These are phyloP conservation scores for Morbakka virulenta DNA, from an alignment of 30 jellyfish, hydroid and myxozoan genomes.

Conservation along the genomic window DNA sequence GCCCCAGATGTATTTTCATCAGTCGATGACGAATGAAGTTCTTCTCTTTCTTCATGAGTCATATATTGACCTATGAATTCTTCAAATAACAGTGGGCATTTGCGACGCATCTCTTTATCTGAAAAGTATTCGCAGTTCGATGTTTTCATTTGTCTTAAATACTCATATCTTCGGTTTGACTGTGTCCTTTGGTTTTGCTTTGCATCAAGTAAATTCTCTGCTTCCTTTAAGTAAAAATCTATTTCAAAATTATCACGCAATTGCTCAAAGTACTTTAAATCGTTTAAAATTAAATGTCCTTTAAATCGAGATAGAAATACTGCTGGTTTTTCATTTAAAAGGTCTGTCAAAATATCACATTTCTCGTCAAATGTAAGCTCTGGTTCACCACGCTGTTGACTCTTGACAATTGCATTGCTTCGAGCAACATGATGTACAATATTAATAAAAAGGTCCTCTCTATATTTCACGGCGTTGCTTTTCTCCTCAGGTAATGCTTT, in stretches of 20 bases:
- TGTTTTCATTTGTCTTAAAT: background rate
- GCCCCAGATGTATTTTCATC: background rate
- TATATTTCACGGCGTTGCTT: too few relatives aligned
- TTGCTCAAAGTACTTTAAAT: background rate
- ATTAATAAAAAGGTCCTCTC: too few relatives aligned
- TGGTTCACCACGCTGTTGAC: conserved; percentile 28
- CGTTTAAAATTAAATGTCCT: background rate
- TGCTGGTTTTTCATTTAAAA: background rate
- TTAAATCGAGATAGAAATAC: conserved; percentile 5
- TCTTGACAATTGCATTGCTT: background rate
- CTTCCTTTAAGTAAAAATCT: background rate
- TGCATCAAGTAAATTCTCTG: background rate
- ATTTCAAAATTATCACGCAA: background rate
- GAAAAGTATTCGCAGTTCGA: conserved; percentile 8
- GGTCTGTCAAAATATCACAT: conserved; percentile 4
- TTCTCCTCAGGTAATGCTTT: too few relatives aligned
- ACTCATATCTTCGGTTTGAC: conserved; percentile 4
- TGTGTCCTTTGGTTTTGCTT: background rate
- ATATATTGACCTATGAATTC: conserved; percentile 5
- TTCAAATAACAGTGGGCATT: conserved; percentile 13
- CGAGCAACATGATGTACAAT: too few relatives aligned
- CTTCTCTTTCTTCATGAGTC: background rate
- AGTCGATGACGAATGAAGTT: background rate
- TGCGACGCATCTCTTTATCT: conserved; percentile 8
- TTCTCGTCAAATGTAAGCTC: conserved; percentile 15